Percentiles rank a stretch among this genome's conserved stretches.
Evolutionary conservation across 2,888 invertebrate genomes (phyloP).

Genomic region (Ophion ventricosus): DNA sequence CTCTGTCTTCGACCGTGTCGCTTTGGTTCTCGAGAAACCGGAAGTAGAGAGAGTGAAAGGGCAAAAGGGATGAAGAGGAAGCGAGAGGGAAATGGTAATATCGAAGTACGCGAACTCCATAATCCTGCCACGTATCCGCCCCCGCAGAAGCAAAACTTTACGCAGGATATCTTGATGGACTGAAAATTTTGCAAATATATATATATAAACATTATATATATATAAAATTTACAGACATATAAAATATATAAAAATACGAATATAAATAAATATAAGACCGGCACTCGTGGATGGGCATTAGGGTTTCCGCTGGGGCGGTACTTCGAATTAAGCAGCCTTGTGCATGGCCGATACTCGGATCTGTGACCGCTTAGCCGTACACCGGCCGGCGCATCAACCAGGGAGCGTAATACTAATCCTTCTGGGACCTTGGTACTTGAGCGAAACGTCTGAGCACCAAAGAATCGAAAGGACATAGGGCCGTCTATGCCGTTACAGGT

Average conservation of each 20-base stretch:
- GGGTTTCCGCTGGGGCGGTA: no score
- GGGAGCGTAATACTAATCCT: no score
- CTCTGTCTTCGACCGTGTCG: not conserved
- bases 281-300: no score
- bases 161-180: slow-evolving; percentile 1
- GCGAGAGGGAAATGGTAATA: not conserved
- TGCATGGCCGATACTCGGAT: no score
- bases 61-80: not conserved
- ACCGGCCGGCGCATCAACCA: no score
- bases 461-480: no score
- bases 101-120: slow-evolving; percentile 4
- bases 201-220: not conserved
- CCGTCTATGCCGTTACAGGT: no score
- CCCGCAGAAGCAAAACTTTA: slow-evolving; percentile 47
- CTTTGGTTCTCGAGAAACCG: not conserved
- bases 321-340: no score
- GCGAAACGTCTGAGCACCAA: no score
- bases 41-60: not conserved
- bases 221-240: not conserved
- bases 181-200: not conserved
- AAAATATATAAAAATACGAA: not conserved
- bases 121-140: slow-evolving; percentile 21
- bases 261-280: no score
- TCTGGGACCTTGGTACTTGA: no score
- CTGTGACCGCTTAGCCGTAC: no score